Evolutionary conservation across 2,113 vertebrate genomes (phyloP), one percentile per base, ranked within the genome.

Genomic region (Cepphus grylle): DNA sequence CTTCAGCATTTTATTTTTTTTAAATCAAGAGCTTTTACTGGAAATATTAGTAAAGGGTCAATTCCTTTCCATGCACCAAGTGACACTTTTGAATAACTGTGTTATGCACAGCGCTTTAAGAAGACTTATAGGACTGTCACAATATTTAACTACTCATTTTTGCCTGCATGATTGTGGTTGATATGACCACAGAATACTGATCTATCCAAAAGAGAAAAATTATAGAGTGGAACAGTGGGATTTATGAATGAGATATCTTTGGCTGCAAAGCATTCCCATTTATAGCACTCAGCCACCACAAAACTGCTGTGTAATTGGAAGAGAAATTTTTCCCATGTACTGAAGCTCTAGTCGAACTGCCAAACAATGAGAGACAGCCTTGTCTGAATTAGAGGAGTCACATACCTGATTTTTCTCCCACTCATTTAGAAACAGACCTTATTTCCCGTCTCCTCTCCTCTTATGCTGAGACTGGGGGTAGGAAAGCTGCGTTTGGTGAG

Each of bases 171-270:
- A 95, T 94, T 98, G 97, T 97, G 97, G 97, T 97, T 88, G 89
- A 97, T 94, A 92, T 96, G 97, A 97, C 97, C 98, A 97, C 98
- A 98, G 97, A 96, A 97, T 97, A 98, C 97, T 93, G 93, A 97
- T 98, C 96, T 96, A 96, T 97, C 97, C 97, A 96, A 97, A 97
- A 97, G 97, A 98, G 97, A 97, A 97, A 97, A 98, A 98, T 98
- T 97, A 98, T 93, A 98, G 96, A 98, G 96, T 97, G 96, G 94
- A 97, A 97, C 97, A 96, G 97, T 97, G 96, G 97, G 98, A 98
- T 98, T 98, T 98, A 97, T 98, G 98, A 98, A 98, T 98, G 98
- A 98, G 97, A 97, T 97, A 91, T 96, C 97, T 98, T 97, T 98
- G 97, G 97, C 98, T 98, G 96, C 96, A 97, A 97, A 97, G 94